Evolutionary conservation across 2,888 invertebrate species (phyloP).

Genomic region (Trypoxylon attenuatum): DNA sequence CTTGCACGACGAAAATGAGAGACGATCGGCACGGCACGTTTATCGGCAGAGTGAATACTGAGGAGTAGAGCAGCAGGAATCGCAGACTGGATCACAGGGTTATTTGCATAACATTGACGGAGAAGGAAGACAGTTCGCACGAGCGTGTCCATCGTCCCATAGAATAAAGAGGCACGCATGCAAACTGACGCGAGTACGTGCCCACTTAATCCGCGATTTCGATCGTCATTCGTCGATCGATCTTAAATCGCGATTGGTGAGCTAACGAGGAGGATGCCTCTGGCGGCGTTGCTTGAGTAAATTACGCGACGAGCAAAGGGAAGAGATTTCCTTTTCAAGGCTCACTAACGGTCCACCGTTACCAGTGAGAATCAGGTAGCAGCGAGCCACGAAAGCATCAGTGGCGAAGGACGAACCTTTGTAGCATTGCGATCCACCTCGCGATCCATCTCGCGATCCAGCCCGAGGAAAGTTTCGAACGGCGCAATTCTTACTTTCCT

Average conservation of each 20-base stretch:
- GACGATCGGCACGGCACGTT: conserved; percentile 55
- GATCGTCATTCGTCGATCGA: conserved; percentile 55
- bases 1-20: conserved; percentile 46
- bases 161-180: too few species aligned
- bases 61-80: too few species aligned
- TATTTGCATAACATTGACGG: conserved; percentile 20
- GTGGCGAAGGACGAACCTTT: conserved; percentile 27
- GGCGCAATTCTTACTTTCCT: neutral
- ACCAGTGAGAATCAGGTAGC: conserved; percentile 37
- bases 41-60: too few species aligned
- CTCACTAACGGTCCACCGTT: conserved; percentile 69
- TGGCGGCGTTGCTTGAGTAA: conserved; percentile 67
- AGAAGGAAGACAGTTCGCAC: too few species aligned
- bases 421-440: neutral
- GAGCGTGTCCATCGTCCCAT: too few species aligned
- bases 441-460: neutral
- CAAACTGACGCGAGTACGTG: conserved; percentile 31
- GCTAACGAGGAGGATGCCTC: conserved; percentile 71
- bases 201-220: conserved; percentile 42
- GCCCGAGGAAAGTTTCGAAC: neutral
- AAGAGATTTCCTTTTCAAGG: conserved; percentile 55
- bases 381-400: neutral
- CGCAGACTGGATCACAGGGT: too few species aligned
- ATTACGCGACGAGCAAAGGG: conserved; percentile 62
- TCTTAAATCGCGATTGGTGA: conserved; percentile 69